Evolutionary conservation across 2,888 invertebrate species (phyloP).

Genomic region (Patella caerulea): DNA sequence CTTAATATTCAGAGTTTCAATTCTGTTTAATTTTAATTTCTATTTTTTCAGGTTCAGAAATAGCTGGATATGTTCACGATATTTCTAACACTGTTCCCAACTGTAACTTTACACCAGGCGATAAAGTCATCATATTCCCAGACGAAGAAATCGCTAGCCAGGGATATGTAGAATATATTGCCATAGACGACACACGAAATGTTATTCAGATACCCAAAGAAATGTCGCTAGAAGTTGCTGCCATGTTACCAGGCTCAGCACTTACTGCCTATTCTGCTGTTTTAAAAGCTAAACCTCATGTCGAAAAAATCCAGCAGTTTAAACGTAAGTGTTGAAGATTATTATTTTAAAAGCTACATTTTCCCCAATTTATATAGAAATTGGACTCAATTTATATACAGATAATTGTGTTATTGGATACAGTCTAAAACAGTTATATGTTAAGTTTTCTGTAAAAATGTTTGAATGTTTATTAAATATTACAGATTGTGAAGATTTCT

Average conservation of each 20-base stretch:
- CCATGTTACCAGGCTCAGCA: constrained; percentile 94
- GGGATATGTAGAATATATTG: constrained; percentile 86
- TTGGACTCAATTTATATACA: no score
- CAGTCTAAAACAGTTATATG: background rate
- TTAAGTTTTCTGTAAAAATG: background rate
- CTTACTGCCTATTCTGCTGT: constrained; percentile 92
- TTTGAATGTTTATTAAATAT: background rate
- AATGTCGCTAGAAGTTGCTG: constrained; percentile 88
- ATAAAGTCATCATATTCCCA: constrained; percentile 72
- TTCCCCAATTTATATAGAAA: no score
- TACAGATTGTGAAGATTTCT: background rate
- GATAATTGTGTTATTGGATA: no score
- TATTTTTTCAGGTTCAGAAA: constrained; percentile 71
- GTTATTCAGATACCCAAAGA: constrained; percentile 88
- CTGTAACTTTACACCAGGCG: constrained; percentile 70
- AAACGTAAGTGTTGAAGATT: constrained; percentile 54
- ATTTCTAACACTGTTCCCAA: constrained; percentile 69
- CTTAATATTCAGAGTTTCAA: background rate
- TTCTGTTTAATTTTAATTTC: background rate
- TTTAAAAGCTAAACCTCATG: constrained; percentile 81
- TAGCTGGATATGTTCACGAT: constrained; percentile 72
- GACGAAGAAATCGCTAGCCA: constrained; percentile 50
- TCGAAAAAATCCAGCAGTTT: constrained; percentile 58
- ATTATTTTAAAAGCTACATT: background rate
- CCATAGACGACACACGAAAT: constrained; percentile 89